These are phyloP conservation scores for Rhynchophorus ferrugineus DNA, from an alignment of 1,140 invertebrate genomes.

Conservation along the genomic window DNA sequence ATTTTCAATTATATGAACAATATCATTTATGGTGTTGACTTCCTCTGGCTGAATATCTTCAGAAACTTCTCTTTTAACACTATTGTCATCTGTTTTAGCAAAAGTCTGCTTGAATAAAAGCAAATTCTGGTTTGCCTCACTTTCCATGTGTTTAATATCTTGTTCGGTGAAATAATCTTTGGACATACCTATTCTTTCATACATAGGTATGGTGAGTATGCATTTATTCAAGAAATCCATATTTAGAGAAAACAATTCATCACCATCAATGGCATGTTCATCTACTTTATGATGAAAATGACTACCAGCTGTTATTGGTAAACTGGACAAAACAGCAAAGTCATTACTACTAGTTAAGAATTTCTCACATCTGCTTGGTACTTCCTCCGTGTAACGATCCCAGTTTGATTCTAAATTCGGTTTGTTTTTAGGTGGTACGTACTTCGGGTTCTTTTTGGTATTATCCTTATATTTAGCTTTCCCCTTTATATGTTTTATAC, in stretches of 20 bases:
- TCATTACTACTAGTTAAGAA: slow-evolving; percentile 17
- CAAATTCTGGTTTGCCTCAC: too few relatives aligned
- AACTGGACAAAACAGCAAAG: slow-evolving; percentile 27
- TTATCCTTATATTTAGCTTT: slow-evolving; percentile 28
- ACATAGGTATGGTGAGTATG: slow-evolving; percentile 28
- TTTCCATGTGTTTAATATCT: too few relatives aligned
- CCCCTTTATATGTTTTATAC: slow-evolving; percentile 22
- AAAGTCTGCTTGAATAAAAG: too few relatives aligned
- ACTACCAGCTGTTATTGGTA: slow-evolving; percentile 28
- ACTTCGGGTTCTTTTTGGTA: slow-evolving; percentile 8
- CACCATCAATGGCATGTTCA: slow-evolving; percentile 6
- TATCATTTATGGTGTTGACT: too few relatives aligned
- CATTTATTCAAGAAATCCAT: slow-evolving; percentile 26
- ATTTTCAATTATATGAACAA: too few relatives aligned
- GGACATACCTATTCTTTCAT: slow-evolving; percentile 26
- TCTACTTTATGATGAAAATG: slow-evolving; percentile 31
- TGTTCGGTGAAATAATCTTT: slow-evolving; percentile 29
- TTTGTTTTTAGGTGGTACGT: slow-evolving; percentile 16
- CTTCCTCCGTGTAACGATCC: slow-evolving; percentile 28
- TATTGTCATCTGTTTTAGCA: too few relatives aligned
- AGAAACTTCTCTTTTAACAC: too few relatives aligned
- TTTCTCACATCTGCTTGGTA: slow-evolving; percentile 5
- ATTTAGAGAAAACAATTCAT: slow-evolving; percentile 30
- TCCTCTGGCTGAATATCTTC: too few relatives aligned
- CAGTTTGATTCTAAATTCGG: slow-evolving; percentile 27